Percentiles rank a stretch among this genome's conserved stretches.
phyloP scores from a whole-genome alignment of 92 coral and sea anemone genomes.

The Epizoanthus scotinus region DNA sequence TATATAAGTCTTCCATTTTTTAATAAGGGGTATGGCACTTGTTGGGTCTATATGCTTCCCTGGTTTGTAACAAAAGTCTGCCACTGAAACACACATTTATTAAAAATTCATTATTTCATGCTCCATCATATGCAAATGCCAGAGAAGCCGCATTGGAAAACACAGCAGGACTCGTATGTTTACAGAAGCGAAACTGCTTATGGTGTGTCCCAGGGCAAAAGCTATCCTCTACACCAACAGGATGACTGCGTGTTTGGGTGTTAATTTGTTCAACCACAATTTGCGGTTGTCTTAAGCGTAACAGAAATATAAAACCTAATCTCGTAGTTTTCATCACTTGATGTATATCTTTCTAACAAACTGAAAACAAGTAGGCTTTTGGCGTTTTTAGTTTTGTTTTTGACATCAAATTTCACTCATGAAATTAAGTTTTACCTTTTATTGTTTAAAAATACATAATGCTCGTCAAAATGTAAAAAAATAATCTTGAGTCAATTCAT shows the following conservation, averaged over 20 bases:
- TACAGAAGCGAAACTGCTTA: conserved; percentile 19
- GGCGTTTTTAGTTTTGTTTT: conserved; percentile 3
- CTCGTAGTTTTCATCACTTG: conserved; percentile 8
- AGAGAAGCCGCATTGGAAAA: conserved; percentile 1
- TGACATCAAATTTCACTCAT: neutral
- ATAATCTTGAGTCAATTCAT: neutral
- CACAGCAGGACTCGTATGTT: neutral
- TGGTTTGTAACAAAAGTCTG: neutral
- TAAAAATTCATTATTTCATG: conserved; percentile 34
- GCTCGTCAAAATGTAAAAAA: conserved; percentile 3
- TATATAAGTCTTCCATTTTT: too few species aligned
- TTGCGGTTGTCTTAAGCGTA: neutral
- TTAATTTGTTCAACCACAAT: neutral
- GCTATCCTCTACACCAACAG: neutral
- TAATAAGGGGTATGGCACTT: too few species aligned
- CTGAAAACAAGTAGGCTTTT: neutral
- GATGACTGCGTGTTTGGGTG: neutral
- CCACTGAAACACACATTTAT: conserved; percentile 3
- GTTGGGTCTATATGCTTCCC: too few species aligned
- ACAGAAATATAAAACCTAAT: neutral
- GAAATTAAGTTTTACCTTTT: neutral
- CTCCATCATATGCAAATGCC: conserved; percentile 33
- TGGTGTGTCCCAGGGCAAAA: neutral
- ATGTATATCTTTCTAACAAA: neutral
- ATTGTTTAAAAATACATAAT: neutral